Conservation (phyloP, 2,888 invertebrate genomes). For the Nemoura dubitans region DNA sequence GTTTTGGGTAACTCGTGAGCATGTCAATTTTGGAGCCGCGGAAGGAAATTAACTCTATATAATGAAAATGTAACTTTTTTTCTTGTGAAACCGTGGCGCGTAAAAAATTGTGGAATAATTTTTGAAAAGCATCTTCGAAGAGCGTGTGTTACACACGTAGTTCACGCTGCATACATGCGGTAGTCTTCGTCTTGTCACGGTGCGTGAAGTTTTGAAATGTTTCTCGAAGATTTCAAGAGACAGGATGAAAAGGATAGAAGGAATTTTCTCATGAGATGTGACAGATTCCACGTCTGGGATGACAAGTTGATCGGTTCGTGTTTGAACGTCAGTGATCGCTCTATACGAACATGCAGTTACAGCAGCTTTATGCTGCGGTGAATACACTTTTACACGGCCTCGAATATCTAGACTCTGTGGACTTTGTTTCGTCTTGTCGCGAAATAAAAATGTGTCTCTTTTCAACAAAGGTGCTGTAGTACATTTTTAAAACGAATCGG, state of each 20-base stretch:
- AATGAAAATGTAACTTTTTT: not conserved
- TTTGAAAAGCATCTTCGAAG: not conserved
- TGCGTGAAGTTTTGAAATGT: slow-evolving; percentile 29
- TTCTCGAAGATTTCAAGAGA: not conserved
- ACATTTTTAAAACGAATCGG: too few species aligned
- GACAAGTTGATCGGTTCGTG: slow-evolving; percentile 35
- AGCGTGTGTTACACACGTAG: not conserved
- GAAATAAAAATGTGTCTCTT: too few species aligned
- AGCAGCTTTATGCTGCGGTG: not conserved
- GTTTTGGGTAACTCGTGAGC: not conserved
- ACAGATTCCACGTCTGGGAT: slow-evolving; percentile 23
- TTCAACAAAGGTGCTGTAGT: too few species aligned
- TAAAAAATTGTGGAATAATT: not conserved
- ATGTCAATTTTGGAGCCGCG: not conserved
- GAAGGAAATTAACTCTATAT: not conserved
- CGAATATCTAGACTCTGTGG: too few species aligned
- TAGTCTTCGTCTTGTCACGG: slow-evolving; percentile 30
- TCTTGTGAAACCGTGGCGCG: not conserved
- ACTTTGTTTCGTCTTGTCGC: too few species aligned
- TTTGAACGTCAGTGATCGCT: not conserved
- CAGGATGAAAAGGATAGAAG: slow-evolving; percentile 26
- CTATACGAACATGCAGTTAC: not conserved
- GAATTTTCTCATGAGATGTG: slow-evolving; percentile 28
- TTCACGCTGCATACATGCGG: not conserved
- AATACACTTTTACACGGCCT: not conserved